Conservation (phyloP, 2,797 vertebrate genomes). For the Pitangus sulphuratus region DNA sequence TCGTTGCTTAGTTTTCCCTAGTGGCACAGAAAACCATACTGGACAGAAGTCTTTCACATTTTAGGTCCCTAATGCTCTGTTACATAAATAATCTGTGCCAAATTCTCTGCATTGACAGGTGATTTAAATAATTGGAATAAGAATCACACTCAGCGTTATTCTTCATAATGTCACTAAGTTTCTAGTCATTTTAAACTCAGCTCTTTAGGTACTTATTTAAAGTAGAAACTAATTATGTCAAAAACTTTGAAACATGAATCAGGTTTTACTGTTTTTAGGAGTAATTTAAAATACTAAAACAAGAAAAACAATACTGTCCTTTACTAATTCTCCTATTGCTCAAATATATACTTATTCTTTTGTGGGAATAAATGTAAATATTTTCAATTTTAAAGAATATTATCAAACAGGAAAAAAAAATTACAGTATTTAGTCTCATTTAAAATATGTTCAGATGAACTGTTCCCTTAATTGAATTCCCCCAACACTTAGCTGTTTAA, state of each 20-base stretch:
- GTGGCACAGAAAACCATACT: background rate
- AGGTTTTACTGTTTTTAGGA: background rate
- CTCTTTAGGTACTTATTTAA: background rate
- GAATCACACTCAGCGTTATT: background rate
- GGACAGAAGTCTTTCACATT: background rate
- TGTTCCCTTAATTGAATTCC: background rate
- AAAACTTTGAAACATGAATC: background rate
- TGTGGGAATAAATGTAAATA: background rate
- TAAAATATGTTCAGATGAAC: background rate
- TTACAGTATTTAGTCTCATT: background rate
- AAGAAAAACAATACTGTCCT: background rate
- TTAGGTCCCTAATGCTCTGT: background rate
- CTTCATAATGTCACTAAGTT: background rate
- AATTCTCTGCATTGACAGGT: background rate
- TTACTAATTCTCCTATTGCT: background rate
- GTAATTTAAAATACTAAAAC: background rate
- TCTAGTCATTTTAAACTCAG: background rate
- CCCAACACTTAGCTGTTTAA: background rate
- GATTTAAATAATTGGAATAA: background rate
- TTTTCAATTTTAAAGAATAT: background rate
- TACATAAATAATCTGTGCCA: background rate
- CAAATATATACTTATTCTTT: background rate
- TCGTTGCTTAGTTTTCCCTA: background rate
- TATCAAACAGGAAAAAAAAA: background rate
- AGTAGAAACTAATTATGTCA: background rate